These are phyloP conservation scores for Pseudolycoriella hygida DNA, from an alignment of 2,888 invertebrate species.

Conservation along the genomic window DNA sequence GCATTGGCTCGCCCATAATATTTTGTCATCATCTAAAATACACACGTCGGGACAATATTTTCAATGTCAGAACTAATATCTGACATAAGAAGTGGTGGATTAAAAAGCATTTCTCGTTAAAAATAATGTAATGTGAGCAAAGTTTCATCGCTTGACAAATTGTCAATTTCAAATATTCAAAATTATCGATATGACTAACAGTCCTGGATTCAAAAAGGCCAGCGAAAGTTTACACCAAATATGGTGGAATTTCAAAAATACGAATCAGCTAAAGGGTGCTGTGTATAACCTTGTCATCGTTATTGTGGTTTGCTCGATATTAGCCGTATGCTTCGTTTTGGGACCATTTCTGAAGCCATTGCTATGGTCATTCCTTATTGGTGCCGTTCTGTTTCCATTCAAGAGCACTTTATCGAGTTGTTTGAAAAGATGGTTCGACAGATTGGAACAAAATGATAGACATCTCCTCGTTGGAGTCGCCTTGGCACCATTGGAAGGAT, in stretches of 20 bases:
- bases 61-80: too few relatives aligned
- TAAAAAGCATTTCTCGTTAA: too few relatives aligned
- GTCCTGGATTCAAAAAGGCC: slow-evolving; percentile 6
- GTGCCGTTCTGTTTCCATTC: slow-evolving; percentile 93
- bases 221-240: slow-evolving; percentile 6
- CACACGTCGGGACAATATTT: too few relatives aligned
- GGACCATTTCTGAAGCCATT: slow-evolving; percentile 87
- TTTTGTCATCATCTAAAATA: too few relatives aligned
- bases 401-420: slow-evolving; percentile 63
- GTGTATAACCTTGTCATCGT: slow-evolving; percentile 28
- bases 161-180: not conserved
- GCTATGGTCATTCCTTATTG: slow-evolving; percentile 89
- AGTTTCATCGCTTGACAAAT: not conserved
- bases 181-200: slow-evolving; percentile 1
- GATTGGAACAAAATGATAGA: slow-evolving; percentile 44
- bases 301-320: slow-evolving; percentile 24
- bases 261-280: slow-evolving; percentile 20
- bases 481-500: slow-evolving; percentile 54
- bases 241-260: slow-evolving; percentile 7
- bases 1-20: too few relatives aligned
- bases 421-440: slow-evolving; percentile 62
- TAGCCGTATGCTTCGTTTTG: slow-evolving; percentile 63
- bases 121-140: too few relatives aligned
- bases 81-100: too few relatives aligned
- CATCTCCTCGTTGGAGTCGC: slow-evolving; percentile 41